Percentiles rank a stretch among this genome's conserved stretches.
Conservation (phyloP, 2,888 invertebrate species). For the Pyrrhopygopsis socrates region DNA sequence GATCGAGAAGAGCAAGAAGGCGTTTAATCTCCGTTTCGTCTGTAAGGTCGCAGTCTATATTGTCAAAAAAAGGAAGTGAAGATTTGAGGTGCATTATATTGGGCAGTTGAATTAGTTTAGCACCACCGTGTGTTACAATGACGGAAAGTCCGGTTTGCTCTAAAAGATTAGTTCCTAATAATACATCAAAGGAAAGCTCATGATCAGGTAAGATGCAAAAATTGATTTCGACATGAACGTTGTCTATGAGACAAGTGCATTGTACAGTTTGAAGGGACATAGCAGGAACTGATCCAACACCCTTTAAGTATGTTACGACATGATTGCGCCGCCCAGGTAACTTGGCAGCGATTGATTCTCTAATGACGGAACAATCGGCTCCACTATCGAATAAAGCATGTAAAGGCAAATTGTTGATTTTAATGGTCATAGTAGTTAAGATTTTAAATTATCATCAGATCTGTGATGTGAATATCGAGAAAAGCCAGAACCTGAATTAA, state of each 20-base stretch:
- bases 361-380: slow-evolving; percentile 10
- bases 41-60: slow-evolving; percentile 5
- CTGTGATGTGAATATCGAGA: background rate
- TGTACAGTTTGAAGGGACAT: slow-evolving; percentile 25
- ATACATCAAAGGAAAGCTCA: slow-evolving; percentile 41
- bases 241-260: slow-evolving; percentile 31
- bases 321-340: background rate
- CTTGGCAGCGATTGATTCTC: slow-evolving; percentile 15
- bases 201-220: slow-evolving; percentile 41
- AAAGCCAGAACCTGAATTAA: background rate
- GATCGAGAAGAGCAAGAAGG: slow-evolving; percentile 1
- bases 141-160: slow-evolving; percentile 28
- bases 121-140: slow-evolving; percentile 18
- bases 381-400: background rate
- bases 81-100: background rate
- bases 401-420: background rate
- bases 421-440: background rate
- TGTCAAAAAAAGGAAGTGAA: background rate
- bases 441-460: background rate
- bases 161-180: slow-evolving; percentile 39
- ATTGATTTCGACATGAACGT: slow-evolving; percentile 40
- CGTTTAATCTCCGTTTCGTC: background rate
- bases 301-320: background rate
- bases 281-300: slow-evolving; percentile 28
- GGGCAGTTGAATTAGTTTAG: background rate